Evolutionary conservation across 1,140 invertebrate genomes (phyloP), one percentile per base, ranked within the genome.

Genomic region (Zaprionus ghesquierei): DNA sequence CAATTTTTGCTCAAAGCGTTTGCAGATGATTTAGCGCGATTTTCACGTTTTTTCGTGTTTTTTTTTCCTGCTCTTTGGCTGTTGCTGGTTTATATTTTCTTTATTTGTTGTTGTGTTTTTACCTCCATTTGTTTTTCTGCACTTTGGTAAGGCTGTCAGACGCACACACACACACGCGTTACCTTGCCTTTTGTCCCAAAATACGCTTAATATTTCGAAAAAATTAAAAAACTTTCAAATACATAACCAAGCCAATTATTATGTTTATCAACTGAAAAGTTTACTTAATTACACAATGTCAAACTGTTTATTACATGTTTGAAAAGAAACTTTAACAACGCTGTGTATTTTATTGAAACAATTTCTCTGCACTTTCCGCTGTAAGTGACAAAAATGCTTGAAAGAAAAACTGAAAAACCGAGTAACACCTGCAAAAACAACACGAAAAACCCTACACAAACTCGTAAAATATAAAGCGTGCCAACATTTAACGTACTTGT

Each of bases 11-110:
- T 82, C 77, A 73, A 79, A 81, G 65, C 71, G 59, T 68, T 87
- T 82, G 64, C 71, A 77, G 79, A 82, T 87, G 82, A 82, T 87
- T 86, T 87, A 69, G 50, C 65, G 75, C 27, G 51, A 73, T 49
- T 58, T 55, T 54, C 12, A 8, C 46, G 49, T 13, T 33, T 22
- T 35, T 20, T 49, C 29, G 10, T 44, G 18, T 59, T 38, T 18
- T 0, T 35, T 58, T 58, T 58, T 33, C 0, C 18, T 13, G 23
- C 23, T 15, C 8, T 64, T 68, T 59, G 53, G 25, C 46, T 46
- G 41, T 53, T 64, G 23, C 50, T 61, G 23, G 12, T 58, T 56
- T 10, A 27, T 35, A 13, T 25, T 25, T 35, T 51, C 38, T 9
- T 41, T 49, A 41, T 51, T 61, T 51, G 49, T 54, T 69, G 62